These are phyloP conservation scores for Tipula lateralis DNA, from an alignment of 2,888 invertebrate species.

Conservation along the genomic window DNA sequence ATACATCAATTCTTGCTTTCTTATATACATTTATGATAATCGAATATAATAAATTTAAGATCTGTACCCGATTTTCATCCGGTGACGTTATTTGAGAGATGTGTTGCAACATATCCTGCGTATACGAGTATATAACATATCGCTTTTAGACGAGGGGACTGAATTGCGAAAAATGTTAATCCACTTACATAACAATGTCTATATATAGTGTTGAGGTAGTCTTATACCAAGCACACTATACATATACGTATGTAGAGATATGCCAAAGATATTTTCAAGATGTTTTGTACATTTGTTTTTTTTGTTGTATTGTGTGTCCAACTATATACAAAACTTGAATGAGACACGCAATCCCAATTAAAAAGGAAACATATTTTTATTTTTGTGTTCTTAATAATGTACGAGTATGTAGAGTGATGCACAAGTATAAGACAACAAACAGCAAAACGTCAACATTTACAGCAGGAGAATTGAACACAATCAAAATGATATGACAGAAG, in stretches of 20 bases:
- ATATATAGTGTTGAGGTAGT: neutral
- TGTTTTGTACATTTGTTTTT: neutral
- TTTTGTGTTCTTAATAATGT: neutral
- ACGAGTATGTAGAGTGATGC: neutral
- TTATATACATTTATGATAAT: neutral
- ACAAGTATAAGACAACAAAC: neutral
- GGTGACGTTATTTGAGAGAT: slow-evolving; percentile 19
- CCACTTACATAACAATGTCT: neutral
- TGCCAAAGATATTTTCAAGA: neutral
- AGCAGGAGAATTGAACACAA: neutral
- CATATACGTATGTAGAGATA: neutral
- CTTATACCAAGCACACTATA: neutral
- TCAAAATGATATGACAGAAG: neutral
- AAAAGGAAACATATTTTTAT: neutral
- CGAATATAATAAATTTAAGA: neutral
- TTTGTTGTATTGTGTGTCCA: neutral
- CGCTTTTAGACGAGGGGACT: neutral
- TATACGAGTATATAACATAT: too few species aligned
- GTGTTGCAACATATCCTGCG: neutral
- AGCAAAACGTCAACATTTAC: neutral
- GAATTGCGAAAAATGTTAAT: neutral
- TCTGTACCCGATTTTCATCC: neutral
- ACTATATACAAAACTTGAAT: neutral
- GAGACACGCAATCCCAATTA: neutral
- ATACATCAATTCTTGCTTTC: neutral